phyloP scores from a whole-genome alignment of 2,797 vertebrate genomes.

The Mormyrops boulengeri region DNA sequence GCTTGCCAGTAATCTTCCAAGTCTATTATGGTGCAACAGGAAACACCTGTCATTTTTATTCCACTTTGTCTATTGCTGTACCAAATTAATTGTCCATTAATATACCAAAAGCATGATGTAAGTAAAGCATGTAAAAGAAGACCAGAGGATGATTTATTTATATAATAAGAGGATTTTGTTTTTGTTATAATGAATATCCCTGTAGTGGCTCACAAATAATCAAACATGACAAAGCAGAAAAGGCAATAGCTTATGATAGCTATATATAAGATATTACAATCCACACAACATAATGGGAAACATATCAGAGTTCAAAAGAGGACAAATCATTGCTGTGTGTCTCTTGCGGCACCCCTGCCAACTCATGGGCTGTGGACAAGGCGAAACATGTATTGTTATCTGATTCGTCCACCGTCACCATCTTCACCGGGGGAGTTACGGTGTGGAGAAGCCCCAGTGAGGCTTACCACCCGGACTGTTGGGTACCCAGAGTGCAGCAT shows the following conservation, averaged over 20 bases:
- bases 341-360: too few relatives aligned
- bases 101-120: neutral
- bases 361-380: too few relatives aligned
- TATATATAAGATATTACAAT: neutral
- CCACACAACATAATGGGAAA: neutral
- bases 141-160: neutral
- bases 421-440: too few relatives aligned
- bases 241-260: neutral
- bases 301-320: neutral
- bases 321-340: too few relatives aligned
- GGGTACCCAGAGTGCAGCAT: too few relatives aligned
- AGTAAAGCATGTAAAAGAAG: neutral
- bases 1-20: neutral
- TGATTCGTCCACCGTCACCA: too few relatives aligned
- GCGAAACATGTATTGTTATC: too few relatives aligned
- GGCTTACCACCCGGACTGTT: too few relatives aligned
- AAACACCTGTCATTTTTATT: neutral
- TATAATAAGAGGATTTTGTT: neutral
- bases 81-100: neutral
- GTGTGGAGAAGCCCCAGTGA: too few relatives aligned
- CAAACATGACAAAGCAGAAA: neutral
- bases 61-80: neutral
- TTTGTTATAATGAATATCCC: neutral
- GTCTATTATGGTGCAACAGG: neutral
- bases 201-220: neutral